phyloP scores from a whole-genome alignment of 2,113 vertebrate species.

The Centropus unirufus region DNA sequence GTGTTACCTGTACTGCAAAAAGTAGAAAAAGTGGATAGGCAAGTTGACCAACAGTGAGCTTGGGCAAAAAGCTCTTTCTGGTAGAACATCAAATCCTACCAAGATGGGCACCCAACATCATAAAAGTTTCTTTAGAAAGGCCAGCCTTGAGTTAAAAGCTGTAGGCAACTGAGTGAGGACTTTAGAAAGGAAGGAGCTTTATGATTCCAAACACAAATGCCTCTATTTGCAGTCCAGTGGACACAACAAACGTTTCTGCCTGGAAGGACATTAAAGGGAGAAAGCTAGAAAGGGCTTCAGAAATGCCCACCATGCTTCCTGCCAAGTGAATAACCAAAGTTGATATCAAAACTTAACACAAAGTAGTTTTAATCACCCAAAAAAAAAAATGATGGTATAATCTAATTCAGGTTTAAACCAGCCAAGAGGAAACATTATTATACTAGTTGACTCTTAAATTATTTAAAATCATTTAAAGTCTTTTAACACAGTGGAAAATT shows the following conservation, averaged over 20 bases:
- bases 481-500: background rate
- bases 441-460: background rate
- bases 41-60: background rate
- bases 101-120: background rate
- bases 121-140: background rate
- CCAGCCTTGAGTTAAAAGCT: background rate
- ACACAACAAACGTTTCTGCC: background rate
- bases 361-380: background rate
- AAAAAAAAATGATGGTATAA: background rate
- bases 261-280: background rate
- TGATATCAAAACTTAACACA: background rate
- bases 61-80: background rate
- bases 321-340: background rate
- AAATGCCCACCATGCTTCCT: background rate
- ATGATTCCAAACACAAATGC: background rate
- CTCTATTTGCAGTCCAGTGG: fast-evolving
- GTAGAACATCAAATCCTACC: background rate
- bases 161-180: background rate
- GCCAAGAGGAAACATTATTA: background rate
- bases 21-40: background rate
- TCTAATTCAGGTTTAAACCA: background rate
- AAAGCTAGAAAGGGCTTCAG: background rate
- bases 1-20: background rate
- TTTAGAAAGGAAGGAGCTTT: background rate
- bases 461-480: background rate